Evolutionary conservation across 2,797 vertebrate species (phyloP), one percentile per base, ranked within the genome.

Genomic region (Cirrhinus mrigala): DNA sequence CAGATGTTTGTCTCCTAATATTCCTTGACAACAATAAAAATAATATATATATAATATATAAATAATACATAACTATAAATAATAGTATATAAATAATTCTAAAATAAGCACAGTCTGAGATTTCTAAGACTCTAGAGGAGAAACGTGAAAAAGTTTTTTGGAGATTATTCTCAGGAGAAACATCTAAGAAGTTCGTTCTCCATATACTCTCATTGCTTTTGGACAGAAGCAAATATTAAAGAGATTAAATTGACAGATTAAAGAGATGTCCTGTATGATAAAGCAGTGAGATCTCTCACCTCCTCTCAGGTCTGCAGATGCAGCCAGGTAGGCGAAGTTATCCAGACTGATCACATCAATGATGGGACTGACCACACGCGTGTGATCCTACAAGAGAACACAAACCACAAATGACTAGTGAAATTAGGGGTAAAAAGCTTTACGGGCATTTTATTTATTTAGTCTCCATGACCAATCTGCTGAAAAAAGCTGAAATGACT

Each of bases 281-380:
- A 27, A 79, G 40, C 44, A 20, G 9, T 37, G 20, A 27, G 22
- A 18, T 74, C 82, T 92, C 97, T 89, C 80, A 99, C 98, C 98
- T 96, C 98, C 98, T 54, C 98, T 96, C 85, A 99, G 94, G 91
- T 99, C 98, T 18, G 98, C 98, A 29, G 98, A 99, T 1, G 98
- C 98, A 40, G 98, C 98, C 92, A 99, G 92, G 92, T 99, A 99
- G 87, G 98, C 98, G 69, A 99, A 99, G 93, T 99, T 99, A 90
- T 99, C 98, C 95, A 99, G 93, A 92, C 98, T 99, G 96, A 99
- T 99, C 93, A 99, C 98, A 24, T 99, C 98, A 0, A 99, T 99
- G 94, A 99, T 99, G 85, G 98, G 98, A 93, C 98, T 99, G 91
- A 99, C 97, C 70, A 99, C 98, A 6, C 97, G 96, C 0, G 98